Percentiles rank a stretch among this genome's conserved stretches.
Evolutionary conservation across 2,888 invertebrate species (phyloP).

Genomic region (Hirudinaria manillensis): DNA sequence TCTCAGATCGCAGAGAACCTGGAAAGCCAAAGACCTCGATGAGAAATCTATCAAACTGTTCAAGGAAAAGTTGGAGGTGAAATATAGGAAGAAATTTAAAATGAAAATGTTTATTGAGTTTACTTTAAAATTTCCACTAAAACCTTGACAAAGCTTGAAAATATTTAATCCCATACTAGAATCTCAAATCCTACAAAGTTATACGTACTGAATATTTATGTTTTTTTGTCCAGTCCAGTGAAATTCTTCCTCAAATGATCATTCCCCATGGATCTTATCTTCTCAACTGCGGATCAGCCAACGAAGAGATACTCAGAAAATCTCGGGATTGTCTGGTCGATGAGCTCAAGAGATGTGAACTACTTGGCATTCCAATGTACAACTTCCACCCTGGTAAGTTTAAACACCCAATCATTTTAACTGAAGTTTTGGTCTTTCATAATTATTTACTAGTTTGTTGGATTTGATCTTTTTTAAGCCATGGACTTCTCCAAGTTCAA

Average conservation of each 20-base stretch:
- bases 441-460: too few relatives aligned
- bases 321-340: slow-evolving; percentile 54
- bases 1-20: slow-evolving; percentile 50
- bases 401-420: not conserved
- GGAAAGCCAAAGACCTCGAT: slow-evolving; percentile 50
- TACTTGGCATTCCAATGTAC: slow-evolving; percentile 54
- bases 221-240: not conserved
- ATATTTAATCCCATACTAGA: too few relatives aligned
- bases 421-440: not conserved
- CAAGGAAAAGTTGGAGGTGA: slow-evolving; percentile 45
- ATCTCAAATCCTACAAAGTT: too few relatives aligned
- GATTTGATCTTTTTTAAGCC: too few relatives aligned
- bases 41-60: slow-evolving; percentile 47
- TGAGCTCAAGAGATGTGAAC: slow-evolving; percentile 56
- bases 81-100: slow-evolving; percentile 30
- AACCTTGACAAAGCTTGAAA: too few relatives aligned
- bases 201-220: not conserved
- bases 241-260: slow-evolving; percentile 43
- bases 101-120: too few relatives aligned
- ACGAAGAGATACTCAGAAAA: slow-evolving; percentile 51
- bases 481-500: too few relatives aligned
- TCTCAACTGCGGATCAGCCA: slow-evolving; percentile 56
- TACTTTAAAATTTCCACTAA: too few relatives aligned
- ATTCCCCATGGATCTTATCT: slow-evolving; percentile 55
- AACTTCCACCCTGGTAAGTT: slow-evolving; percentile 57